Conservation (phyloP, 2,888 invertebrate species). For the Microctonus brassicae region DNA sequence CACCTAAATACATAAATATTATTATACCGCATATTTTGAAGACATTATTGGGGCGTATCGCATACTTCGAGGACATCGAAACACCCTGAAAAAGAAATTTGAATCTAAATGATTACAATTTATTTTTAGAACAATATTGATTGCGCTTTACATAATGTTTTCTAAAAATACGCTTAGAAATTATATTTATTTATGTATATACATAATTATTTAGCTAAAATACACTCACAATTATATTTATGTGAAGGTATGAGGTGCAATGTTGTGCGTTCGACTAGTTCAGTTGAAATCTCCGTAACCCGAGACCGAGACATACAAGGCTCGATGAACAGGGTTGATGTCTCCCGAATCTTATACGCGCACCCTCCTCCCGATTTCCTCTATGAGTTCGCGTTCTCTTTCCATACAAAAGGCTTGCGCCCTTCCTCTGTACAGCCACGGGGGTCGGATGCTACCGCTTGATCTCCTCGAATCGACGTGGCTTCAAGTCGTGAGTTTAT, state of each 20-base stretch:
- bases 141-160: no score
- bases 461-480: not conserved
- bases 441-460: conserved; percentile 1
- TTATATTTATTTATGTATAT: not conserved
- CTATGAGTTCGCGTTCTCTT: not conserved
- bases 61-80: no score
- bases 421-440: not conserved
- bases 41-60: no score
- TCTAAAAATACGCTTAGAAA: no score
- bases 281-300: conserved; percentile 69
- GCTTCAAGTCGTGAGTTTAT: conserved; percentile 3
- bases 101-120: no score
- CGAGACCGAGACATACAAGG: conserved; percentile 57
- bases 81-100: no score
- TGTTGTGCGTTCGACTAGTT: conserved; percentile 45
- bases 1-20: not conserved
- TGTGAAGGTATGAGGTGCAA: conserved; percentile 39
- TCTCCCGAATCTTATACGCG: conserved; percentile 49
- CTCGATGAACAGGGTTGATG: conserved; percentile 62
- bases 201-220: not conserved
- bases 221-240: not conserved
- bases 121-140: no score
- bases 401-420: not conserved
- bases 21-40: no score
- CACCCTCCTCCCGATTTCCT: not conserved